Evolutionary conservation across 1,140 invertebrate species (phyloP).

Genomic region (Brevipalpus yothersi): DNA sequence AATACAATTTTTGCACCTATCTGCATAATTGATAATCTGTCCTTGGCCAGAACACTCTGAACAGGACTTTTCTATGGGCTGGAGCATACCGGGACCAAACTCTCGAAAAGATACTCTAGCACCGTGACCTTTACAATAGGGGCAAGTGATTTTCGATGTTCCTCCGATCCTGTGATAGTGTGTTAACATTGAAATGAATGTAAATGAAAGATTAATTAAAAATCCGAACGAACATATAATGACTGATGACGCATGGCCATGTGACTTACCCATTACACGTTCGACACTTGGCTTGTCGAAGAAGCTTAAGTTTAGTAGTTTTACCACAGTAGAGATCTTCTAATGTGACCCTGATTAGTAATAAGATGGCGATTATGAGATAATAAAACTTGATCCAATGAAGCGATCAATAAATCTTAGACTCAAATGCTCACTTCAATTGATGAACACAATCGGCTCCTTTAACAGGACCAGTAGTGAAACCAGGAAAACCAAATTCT

Average conservation of each 20-base stretch:
- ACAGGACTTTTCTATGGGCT: conserved; percentile 80
- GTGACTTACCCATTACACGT: conserved; percentile 60
- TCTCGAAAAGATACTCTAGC: conserved; percentile 73
- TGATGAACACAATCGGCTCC: not conserved
- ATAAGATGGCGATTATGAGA: too few species aligned
- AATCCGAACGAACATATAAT: not conserved
- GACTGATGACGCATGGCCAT: not conserved
- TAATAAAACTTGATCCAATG: too few species aligned
- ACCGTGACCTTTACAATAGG: conserved; percentile 62
- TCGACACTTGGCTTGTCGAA: conserved; percentile 90
- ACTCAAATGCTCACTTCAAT: too few species aligned
- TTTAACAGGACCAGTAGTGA: not conserved
- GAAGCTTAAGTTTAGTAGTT: conserved; percentile 72
- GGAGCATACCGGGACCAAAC: conserved; percentile 80
- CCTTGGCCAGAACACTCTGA: conserved; percentile 66
- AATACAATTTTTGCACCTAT: conserved; percentile 72
- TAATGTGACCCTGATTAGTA: conserved; percentile 40
- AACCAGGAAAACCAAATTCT: not conserved
- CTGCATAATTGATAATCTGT: conserved; percentile 40
- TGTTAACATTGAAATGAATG: not conserved
- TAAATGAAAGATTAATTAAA: too few species aligned
- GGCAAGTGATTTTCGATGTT: conserved; percentile 28
- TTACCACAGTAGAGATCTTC: conserved; percentile 96
- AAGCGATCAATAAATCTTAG: too few species aligned
- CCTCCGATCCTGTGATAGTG: too few species aligned